Evolutionary conservation across 30 jellyfish, hydroid and myxozoan species (phyloP).

Genomic region (Mastigias papua): DNA sequence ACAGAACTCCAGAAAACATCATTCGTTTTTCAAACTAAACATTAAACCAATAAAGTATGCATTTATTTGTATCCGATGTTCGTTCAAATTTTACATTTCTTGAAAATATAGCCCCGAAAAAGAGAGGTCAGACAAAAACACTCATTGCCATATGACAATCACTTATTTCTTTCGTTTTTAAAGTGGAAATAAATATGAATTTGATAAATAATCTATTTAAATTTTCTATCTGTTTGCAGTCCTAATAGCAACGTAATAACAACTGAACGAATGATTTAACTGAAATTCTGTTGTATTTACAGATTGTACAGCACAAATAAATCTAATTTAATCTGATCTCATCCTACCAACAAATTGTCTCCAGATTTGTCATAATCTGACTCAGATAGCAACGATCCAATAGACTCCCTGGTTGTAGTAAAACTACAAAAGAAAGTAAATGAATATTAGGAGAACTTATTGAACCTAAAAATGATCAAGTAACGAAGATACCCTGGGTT

Average conservation of each 20-base stretch:
- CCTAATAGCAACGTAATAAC: neutral
- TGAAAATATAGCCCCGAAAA: neutral
- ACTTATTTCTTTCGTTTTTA: neutral
- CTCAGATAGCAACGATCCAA: constrained; percentile 84
- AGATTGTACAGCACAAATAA: neutral
- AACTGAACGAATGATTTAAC: constrained; percentile 63
- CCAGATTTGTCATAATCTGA: constrained; percentile 92
- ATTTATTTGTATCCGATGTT: constrained; percentile 11
- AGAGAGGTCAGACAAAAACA: neutral
- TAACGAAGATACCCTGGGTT: too few species aligned
- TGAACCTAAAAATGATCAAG: too few species aligned
- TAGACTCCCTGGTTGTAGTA: constrained; percentile 86
- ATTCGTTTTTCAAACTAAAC: constrained; percentile 12
- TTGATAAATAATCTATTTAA: neutral
- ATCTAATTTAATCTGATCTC: constrained; percentile 17
- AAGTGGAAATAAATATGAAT: neutral
- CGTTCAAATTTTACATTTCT: constrained; percentile 40
- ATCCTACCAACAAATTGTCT: constrained; percentile 95
- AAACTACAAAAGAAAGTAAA: constrained; percentile 60
- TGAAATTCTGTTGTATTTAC: constrained; percentile 56
- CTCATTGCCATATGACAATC: neutral
- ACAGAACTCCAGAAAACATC: constrained; percentile 56
- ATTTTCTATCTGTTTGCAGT: neutral
- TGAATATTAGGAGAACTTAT: neutral
- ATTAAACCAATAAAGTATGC: too few species aligned